phyloP scores from a whole-genome alignment of 2,888 invertebrate species.

The Ophioninae sp. region DNA sequence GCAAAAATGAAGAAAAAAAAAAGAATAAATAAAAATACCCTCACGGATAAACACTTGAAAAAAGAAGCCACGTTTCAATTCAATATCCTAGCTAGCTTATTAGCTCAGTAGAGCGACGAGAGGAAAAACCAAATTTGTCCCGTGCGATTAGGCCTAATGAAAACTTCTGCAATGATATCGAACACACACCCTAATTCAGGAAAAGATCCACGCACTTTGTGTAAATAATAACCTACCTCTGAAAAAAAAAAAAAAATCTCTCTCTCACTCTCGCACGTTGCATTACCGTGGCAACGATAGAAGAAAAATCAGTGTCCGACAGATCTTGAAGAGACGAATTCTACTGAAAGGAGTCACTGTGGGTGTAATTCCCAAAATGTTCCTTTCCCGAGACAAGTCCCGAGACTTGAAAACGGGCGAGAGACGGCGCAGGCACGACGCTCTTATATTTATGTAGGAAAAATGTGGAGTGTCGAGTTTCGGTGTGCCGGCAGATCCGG shows the following conservation, averaged over 20 bases:
- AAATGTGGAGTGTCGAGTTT: constrained; percentile 16
- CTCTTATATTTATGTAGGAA: background rate
- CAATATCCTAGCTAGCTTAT: constrained; percentile 61
- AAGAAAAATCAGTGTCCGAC: constrained; percentile 62
- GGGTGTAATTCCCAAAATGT: background rate
- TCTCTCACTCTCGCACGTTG: constrained; percentile 73
- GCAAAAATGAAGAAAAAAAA: constrained; percentile 37
- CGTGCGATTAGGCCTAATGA: constrained; percentile 75
- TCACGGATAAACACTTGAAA: constrained; percentile 7
- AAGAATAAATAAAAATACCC: constrained; percentile 20
- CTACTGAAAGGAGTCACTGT: constrained; percentile 43
- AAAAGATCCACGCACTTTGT: constrained; percentile 60
- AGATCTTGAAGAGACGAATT: constrained; percentile 48
- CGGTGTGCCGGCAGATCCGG: constrained; percentile 2
- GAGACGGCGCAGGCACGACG: background rate
- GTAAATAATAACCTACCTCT: constrained; percentile 62
- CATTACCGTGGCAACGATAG: constrained; percentile 70
- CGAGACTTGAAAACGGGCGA: background rate
- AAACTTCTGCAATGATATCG: constrained; percentile 65
- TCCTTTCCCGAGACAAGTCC: constrained; percentile 23
- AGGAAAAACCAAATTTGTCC: constrained; percentile 64
- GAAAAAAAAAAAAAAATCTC: constrained; percentile 57
- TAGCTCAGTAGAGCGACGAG: constrained; percentile 51
- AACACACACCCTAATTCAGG: constrained; percentile 59
- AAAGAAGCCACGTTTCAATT: constrained; percentile 47